Conservation (phyloP, 1,140 invertebrate species). For the Marisa cornuarietis region DNA sequence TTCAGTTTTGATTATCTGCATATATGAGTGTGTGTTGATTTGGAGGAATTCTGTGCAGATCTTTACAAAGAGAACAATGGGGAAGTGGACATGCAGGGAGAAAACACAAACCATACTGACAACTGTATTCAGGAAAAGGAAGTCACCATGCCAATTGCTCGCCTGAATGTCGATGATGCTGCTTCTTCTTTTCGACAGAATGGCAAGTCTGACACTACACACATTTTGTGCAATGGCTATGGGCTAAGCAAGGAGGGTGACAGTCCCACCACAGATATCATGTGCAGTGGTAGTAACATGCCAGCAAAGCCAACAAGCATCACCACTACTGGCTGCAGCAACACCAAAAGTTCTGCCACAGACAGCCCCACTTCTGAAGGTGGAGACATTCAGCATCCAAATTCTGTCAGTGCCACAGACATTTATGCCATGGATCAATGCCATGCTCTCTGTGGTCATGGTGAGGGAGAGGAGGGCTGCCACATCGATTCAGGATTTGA, state of each 20-base stretch:
- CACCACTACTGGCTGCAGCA: not conserved
- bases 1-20: not conserved
- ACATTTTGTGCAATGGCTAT: slow-evolving; percentile 20
- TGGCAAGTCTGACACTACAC: not conserved
- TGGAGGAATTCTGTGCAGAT: not conserved
- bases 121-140: not conserved
- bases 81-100: slow-evolving; percentile 6
- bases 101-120: slow-evolving; percentile 29
- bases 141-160: slow-evolving; percentile 19
- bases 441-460: not conserved
- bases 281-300: no score
- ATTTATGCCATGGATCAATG: slow-evolving; percentile 17
- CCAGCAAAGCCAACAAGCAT: no score
- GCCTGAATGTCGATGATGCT: slow-evolving; percentile 33
- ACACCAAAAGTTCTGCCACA: not conserved
- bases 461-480: not conserved
- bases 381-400: slow-evolving; percentile 8
- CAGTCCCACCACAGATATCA: no score
- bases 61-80: slow-evolving; percentile 13
- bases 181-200: slow-evolving; percentile 8
- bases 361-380: not conserved
- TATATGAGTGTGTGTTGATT: not conserved
- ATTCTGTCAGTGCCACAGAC: slow-evolving; percentile 15
- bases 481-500: slow-evolving; percentile 5
- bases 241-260: not conserved